Conservation (phyloP, 2,888 invertebrate species). For the Agapetus fuscipes region DNA sequence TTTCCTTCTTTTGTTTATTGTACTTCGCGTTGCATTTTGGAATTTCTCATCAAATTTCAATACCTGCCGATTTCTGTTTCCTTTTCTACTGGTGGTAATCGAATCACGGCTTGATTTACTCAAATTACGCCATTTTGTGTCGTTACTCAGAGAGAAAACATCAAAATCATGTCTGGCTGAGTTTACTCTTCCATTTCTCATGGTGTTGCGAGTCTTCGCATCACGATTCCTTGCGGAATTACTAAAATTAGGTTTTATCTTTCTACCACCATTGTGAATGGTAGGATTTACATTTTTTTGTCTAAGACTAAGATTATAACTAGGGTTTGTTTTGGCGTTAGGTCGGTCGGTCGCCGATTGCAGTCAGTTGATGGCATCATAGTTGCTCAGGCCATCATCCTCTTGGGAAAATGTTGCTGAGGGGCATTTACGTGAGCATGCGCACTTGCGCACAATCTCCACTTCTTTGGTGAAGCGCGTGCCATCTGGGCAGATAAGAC, state of each 20-base stretch:
- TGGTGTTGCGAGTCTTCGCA: too few species aligned
- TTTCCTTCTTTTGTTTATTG: too few species aligned
- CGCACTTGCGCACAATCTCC: constrained; percentile 94
- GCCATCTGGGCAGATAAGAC: constrained; percentile 87
- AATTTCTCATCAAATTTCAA: constrained; percentile 26
- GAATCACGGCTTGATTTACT: too few species aligned
- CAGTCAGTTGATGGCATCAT: constrained; percentile 25
- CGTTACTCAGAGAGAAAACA: too few species aligned
- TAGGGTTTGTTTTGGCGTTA: constrained; percentile 25
- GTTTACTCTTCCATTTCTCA: too few species aligned
- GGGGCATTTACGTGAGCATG: constrained; percentile 88
- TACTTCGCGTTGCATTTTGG: too few species aligned
- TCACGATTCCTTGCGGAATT: too few species aligned
- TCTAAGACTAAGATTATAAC: constrained; percentile 27
- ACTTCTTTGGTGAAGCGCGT: constrained; percentile 91
- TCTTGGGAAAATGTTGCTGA: too few species aligned
- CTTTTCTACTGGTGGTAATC: too few species aligned
- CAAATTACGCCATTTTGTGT: too few species aligned
- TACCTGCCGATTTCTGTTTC: too few species aligned
- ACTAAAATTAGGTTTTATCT: neutral
- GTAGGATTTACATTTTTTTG: neutral
- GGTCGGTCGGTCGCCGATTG: constrained; percentile 18
- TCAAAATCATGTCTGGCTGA: too few species aligned
- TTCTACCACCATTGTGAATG: neutral
- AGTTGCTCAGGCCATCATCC: constrained; percentile 47